These are phyloP conservation scores for Sternotherus odoratus DNA, from an alignment of 2,797 vertebrate species.

Conservation along the genomic window DNA sequence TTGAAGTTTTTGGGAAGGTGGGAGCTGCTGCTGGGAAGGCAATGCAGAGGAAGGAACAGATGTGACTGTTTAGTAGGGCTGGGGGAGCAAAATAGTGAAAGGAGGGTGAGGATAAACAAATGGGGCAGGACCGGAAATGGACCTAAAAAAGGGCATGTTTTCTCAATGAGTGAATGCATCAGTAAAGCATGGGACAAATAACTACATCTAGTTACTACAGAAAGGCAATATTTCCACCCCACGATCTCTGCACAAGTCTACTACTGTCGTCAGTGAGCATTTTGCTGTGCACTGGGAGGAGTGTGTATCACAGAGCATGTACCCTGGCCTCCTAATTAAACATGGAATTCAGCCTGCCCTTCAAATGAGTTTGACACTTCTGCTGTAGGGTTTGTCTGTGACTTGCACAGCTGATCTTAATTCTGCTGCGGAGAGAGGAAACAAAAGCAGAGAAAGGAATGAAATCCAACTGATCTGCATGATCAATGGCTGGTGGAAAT, in stretches of 20 bases:
- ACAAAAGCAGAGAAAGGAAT: background rate
- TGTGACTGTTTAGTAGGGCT: background rate
- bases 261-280: background rate
- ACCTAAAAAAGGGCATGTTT: background rate
- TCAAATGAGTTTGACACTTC: background rate
- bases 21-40: background rate
- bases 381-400: background rate
- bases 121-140: background rate
- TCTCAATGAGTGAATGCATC: background rate
- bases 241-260: background rate
- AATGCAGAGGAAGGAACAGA: background rate
- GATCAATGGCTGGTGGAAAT: background rate
- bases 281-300: background rate
- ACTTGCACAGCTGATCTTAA: background rate
- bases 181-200: background rate
- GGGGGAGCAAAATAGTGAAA: background rate
- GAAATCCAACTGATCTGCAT: background rate
- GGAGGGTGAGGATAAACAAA: background rate
- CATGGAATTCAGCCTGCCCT: background rate
- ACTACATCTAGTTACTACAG: background rate
- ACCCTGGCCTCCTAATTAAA: background rate
- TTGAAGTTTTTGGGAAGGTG: background rate
- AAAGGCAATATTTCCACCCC: background rate
- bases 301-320: background rate
- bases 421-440: background rate